phyloP scores from a whole-genome alignment of 2,888 invertebrate genomes.

The Orthosia cruda region DNA sequence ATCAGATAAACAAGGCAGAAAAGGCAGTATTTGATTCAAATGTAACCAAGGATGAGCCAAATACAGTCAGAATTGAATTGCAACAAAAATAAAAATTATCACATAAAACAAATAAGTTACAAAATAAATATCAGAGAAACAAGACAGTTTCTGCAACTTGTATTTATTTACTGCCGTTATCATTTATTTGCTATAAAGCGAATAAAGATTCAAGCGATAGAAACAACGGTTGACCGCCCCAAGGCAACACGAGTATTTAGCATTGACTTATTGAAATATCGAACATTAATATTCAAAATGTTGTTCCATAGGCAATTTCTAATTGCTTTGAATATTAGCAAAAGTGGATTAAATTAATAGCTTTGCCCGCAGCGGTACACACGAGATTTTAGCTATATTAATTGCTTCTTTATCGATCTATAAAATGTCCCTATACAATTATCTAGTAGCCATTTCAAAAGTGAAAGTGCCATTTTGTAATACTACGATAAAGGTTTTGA shows the following conservation, averaged over 20 bases:
- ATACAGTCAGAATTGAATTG: neutral
- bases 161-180: constrained; percentile 44
- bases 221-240: constrained; percentile 49
- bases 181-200: constrained; percentile 29
- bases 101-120: neutral
- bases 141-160: constrained; percentile 11
- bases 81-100: neutral
- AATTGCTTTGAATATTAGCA: constrained; percentile 63
- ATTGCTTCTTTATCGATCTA: constrained; percentile 52
- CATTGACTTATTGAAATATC: constrained; percentile 65
- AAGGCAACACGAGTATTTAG: constrained; percentile 59
- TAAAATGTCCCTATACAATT: constrained; percentile 45
- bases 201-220: constrained; percentile 62
- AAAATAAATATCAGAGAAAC: constrained; percentile 10
- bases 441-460: constrained; percentile 60
- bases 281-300: constrained; percentile 64
- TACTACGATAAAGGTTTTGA: constrained; percentile 18
- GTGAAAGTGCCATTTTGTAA: constrained; percentile 51
- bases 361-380: constrained; percentile 56
- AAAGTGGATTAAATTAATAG: constrained; percentile 58
- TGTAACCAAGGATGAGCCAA: neutral
- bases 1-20: neutral
- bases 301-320: constrained; percentile 60
- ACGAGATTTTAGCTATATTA: constrained; percentile 43
- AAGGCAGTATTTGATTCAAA: neutral